Base-by-base conservation (phyloP, 2,888 invertebrate species). In the Uloborus plumipes region DNA sequence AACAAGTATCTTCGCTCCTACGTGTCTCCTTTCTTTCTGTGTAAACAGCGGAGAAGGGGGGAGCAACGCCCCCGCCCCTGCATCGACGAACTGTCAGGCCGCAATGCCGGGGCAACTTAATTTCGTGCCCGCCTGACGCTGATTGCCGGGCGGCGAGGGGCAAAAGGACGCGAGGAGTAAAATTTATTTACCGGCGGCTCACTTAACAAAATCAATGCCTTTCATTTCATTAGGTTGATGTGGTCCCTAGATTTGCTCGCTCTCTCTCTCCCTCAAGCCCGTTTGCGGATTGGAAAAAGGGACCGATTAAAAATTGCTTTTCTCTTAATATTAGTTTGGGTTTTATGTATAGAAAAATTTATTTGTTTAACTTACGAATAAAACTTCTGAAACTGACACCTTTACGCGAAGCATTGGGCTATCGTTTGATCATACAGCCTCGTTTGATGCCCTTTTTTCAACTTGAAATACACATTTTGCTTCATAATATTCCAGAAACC, bases 191-290 rank as follows among this genome's bases (percentile, higher is more conserved):
- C 73, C 79, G 69, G 55, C 73, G 73, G 79, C 73, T 80, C 79
- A 80, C 79, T 80, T 80, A 80, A 80, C 79, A 80, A 80, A 80
- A 80, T 80, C 79, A 80, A 80, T 80, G 79, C 53, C 79, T 69
- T 73, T 80, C 79, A 80, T 80, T 80, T 80, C 79, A 80, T 80
- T 80, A 80, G 79, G 79, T 62, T 53, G 49, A 26, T 26, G 26
- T 26, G 53, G 55, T 55, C 65, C 53, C 65, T 20, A 49, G 58
- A 66, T 49, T 64, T 55, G 53, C 65, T 22, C 74, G 53, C 65
- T 22, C 74, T 47, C 18, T 31, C 53, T 53, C 16, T 47, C 61
- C 18, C 53, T 69, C 50, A 15, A 31, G 64, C 61, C 59, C 53
- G 31, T n/a, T 59, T 26, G 47, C 55, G 61, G 53, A 20, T n/a